Conservation (phyloP, 2,797 vertebrate genomes). For the Tapirus indicus region DNA sequence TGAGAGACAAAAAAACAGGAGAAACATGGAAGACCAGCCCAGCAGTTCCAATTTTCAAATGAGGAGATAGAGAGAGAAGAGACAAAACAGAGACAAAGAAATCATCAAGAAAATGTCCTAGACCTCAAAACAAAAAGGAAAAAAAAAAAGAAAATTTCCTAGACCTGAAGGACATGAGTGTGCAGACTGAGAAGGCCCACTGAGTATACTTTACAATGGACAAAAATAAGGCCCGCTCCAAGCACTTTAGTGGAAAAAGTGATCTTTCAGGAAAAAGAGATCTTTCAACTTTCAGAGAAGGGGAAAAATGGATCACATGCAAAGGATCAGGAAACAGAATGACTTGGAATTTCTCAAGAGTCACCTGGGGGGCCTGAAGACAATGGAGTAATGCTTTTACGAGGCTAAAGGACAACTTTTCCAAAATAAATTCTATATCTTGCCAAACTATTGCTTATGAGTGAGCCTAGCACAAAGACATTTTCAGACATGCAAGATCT, state of each 20-base stretch:
- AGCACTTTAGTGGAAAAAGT: not conserved
- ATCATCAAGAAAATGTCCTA: not conserved
- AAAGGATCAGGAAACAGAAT: not conserved
- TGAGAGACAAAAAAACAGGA: not conserved
- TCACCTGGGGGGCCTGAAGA: not conserved
- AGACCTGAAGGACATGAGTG: not conserved
- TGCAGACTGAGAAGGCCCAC: not conserved
- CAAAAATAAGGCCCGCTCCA: not conserved
- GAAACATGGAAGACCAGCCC: not conserved
- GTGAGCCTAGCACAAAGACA: not conserved
- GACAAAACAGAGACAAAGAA: not conserved
- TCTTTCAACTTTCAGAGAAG: not conserved
- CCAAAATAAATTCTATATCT: slow-evolving; percentile 9
- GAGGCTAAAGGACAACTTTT: not conserved
- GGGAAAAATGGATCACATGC: not conserved
- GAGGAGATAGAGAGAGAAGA: not conserved
- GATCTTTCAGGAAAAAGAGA: not conserved
- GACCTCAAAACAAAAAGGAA: not conserved
- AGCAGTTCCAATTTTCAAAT: not conserved
- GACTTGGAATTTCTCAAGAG: not conserved
- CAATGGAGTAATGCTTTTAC: not conserved
- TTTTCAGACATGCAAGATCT: not conserved
- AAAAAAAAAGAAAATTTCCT: not conserved
- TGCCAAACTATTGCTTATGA: not conserved
- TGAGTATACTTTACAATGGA: not conserved